phyloP scores from a whole-genome alignment of 1,140 invertebrate species.

The Bombus sylvicola region DNA sequence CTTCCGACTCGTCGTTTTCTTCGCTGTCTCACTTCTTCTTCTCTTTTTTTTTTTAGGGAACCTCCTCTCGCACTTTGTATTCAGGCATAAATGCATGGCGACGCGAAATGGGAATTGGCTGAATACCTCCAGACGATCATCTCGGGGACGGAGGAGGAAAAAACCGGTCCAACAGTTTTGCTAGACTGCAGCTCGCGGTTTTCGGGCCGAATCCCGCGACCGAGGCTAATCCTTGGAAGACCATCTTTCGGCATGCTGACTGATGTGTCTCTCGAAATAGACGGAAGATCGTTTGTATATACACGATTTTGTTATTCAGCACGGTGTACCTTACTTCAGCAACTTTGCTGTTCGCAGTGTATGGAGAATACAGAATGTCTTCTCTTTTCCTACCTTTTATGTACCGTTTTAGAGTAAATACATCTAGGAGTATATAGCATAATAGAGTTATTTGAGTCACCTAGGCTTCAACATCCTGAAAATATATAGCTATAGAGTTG shows the following conservation, averaged over 20 bases:
- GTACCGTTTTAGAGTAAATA: not conserved
- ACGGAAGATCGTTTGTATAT: not conserved
- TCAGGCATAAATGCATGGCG: slow-evolving; percentile 41
- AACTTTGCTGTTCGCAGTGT: not conserved
- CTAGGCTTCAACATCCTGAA: not conserved
- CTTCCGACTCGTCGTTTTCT: slow-evolving; percentile 25
- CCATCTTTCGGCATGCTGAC: not conserved
- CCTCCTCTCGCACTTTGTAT: slow-evolving; percentile 35
- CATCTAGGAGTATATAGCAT: not conserved
- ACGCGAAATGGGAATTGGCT: slow-evolving; percentile 31
- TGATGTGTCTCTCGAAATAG: slow-evolving; percentile 7
- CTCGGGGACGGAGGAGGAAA: not conserved
- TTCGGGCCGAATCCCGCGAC: not conserved
- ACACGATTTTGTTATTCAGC: slow-evolving; percentile 12
- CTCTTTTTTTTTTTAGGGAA: slow-evolving; percentile 1
- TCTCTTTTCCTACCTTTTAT: not conserved
- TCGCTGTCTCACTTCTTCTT: slow-evolving; percentile 10
- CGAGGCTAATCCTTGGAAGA: not conserved
- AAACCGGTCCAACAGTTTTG: slow-evolving; percentile 31
- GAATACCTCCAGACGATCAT: slow-evolving; percentile 27
- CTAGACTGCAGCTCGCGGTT: slow-evolving; percentile 19
- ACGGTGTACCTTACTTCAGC: not conserved
- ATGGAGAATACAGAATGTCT: not conserved
- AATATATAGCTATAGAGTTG: no score
- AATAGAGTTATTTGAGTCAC: not conserved